Evolutionary conservation across 2,113 vertebrate genomes (phyloP).

Genomic region (Chloropsis hardwickii): DNA sequence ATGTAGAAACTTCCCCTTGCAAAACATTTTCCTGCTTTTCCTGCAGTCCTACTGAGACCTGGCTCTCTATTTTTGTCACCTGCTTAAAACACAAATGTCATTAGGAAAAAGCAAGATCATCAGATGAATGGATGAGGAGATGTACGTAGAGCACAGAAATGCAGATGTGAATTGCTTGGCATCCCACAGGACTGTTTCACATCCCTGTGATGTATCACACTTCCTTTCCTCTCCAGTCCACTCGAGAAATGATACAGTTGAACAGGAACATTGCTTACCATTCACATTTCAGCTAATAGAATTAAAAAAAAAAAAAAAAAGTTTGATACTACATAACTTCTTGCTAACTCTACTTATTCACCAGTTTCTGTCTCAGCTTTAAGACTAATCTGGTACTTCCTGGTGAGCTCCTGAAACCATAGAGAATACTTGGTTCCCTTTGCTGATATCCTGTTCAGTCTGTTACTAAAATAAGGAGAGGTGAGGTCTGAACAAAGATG

Average conservation of each 20-base stretch:
- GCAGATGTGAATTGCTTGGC: neutral
- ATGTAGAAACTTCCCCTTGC: neutral
- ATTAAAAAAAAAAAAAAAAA: neutral
- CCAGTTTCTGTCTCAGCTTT: neutral
- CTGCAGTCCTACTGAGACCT: neutral
- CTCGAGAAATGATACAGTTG: neutral
- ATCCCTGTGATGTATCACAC: neutral
- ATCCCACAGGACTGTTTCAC: neutral
- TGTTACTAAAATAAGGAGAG: neutral
- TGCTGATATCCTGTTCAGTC: neutral
- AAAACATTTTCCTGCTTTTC: neutral
- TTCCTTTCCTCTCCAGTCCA: slow-evolving; percentile 1
- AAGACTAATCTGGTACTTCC: neutral
- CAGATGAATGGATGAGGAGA: neutral
- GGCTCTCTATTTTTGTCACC: neutral
- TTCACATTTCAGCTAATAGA: neutral
- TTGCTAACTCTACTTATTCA: neutral
- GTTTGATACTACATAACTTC: neutral
- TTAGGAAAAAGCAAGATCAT: neutral
- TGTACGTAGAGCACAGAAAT: neutral
- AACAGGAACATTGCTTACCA: neutral
- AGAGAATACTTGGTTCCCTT: neutral
- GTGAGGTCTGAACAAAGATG: neutral
- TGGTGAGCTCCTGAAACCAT: neutral
- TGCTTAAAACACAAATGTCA: neutral